Evolutionary conservation across 2,113 vertebrate genomes (phyloP), one percentile per base, ranked within the genome.

Genomic region (Leptobrachium ailaonicum): DNA sequence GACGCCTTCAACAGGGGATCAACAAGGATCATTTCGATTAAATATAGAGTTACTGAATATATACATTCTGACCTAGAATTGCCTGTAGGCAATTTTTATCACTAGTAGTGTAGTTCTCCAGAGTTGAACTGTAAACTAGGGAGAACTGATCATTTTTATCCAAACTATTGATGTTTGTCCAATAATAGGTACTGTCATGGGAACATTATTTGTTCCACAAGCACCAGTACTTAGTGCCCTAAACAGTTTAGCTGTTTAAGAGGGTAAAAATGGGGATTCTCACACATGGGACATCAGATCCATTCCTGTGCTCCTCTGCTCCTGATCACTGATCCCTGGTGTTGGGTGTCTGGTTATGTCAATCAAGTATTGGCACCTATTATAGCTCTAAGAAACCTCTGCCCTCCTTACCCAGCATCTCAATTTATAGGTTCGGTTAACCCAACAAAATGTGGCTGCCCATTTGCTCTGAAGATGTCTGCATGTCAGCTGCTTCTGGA

Each of bases 391-490:
- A 77, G 10, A 9, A 8, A 43, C 20, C 53, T 40, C 5, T 78
- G 68, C 69, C 83, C 79, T 82, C 41, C 85, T 84, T 87, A 83
- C 0, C 20, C 62, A 83, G 84, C 87, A 2, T 85, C 83, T 86
- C 44, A 67, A 83, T 86, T 71, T 62, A 66, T 87, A 99, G 98
- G 97, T 87, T 98, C 97, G 4, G 98, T 99, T 83, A 99, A 99
- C 85, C 98, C 98, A 1, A 98, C 97, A 41, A 99, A 97, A 88
- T 99, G 98, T 32, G 95, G 94, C 84, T 99, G 98, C 79, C 98
- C 98, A 56, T 99, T 99, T 87, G 95, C 98, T 20, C 90, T 99
- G 79, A 99, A 99, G 90, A 99, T 99, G 98, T 95, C 98, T 0
- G 98, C 98, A 8, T 99, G 98, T 73, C 97, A 99, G 83, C 92